These are phyloP conservation scores for Maniola jurtina DNA, from an alignment of 1,140 invertebrate genomes.

Conservation along the genomic window DNA sequence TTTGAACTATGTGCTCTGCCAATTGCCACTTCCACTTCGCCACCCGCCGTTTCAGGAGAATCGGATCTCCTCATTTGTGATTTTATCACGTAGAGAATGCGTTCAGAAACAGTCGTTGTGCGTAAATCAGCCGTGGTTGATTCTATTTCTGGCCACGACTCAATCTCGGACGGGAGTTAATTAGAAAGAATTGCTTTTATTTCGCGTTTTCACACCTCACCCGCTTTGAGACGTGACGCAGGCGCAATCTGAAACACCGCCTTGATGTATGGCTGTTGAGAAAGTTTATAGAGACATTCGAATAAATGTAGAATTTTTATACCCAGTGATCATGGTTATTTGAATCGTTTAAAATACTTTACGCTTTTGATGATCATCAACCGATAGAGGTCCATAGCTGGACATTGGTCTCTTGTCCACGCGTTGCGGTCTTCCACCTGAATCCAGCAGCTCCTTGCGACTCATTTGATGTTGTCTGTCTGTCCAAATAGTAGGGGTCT, in stretches of 20 bases:
- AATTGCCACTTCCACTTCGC: too few relatives aligned
- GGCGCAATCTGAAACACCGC: slow-evolving; percentile 47
- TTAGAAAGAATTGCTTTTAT: slow-evolving; percentile 78
- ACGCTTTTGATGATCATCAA: neutral
- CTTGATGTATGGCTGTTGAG: slow-evolving; percentile 46
- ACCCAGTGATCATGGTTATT: neutral
- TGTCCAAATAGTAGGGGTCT: too few relatives aligned
- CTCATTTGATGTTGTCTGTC: too few relatives aligned
- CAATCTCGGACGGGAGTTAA: slow-evolving; percentile 67
- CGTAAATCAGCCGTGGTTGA: slow-evolving; percentile 64
- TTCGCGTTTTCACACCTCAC: slow-evolving; percentile 71
- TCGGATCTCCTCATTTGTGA: too few relatives aligned
- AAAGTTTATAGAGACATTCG: slow-evolving; percentile 23
- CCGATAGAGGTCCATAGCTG: too few relatives aligned
- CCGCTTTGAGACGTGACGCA: slow-evolving; percentile 60
- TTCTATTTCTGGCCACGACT: slow-evolving; percentile 63
- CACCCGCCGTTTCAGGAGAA: too few relatives aligned
- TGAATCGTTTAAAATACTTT: neutral
- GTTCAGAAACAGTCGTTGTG: slow-evolving; percentile 55
- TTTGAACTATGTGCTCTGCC: too few relatives aligned
- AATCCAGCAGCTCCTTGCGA: too few relatives aligned
- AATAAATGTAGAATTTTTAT: slow-evolving; percentile 11
- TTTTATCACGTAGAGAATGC: too few relatives aligned
- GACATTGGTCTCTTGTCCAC: too few relatives aligned
- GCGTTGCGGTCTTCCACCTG: too few relatives aligned